A percentile compares a stretch with the other conserved stretches of the same genome.
Evolutionary conservation across 2,888 invertebrate genomes (phyloP).

Genomic region (Plebejus melissa): DNA sequence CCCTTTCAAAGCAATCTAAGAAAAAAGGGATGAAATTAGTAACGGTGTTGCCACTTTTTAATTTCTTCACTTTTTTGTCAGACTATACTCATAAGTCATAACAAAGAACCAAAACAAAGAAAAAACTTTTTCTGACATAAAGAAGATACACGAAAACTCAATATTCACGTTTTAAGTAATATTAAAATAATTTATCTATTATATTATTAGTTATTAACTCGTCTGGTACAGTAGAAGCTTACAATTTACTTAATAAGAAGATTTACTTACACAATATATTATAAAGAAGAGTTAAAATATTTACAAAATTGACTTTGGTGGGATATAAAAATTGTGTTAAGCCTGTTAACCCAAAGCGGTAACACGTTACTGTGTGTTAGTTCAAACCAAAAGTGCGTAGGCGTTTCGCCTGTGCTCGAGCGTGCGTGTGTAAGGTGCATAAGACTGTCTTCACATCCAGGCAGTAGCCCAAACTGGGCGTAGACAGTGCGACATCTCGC

Average conservation of each 20-base stretch:
- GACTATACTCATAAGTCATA: no score
- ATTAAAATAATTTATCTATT: no score
- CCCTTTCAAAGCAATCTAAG: no score
- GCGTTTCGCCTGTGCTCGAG: slow-evolving; percentile 31
- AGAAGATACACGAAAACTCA: no score
- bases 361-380: slow-evolving; percentile 31
- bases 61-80: no score
- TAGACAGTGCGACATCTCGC: neutral
- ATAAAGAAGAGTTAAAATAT: neutral
- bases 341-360: slow-evolving; percentile 28
- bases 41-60: no score
- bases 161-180: neutral
- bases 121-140: no score
- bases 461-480: neutral
- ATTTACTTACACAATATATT: neutral
- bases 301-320: neutral
- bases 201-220: neutral
- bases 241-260: neutral
- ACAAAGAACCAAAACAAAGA: no score
- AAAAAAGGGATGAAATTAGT: no score
- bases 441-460: neutral
- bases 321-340: neutral
- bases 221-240: neutral
- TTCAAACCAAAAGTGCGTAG: slow-evolving; percentile 38
- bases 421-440: slow-evolving; percentile 37